Evolutionary conservation across 2,797 vertebrate species (phyloP).

Genomic region (Brachyrhaphis roseni): DNA sequence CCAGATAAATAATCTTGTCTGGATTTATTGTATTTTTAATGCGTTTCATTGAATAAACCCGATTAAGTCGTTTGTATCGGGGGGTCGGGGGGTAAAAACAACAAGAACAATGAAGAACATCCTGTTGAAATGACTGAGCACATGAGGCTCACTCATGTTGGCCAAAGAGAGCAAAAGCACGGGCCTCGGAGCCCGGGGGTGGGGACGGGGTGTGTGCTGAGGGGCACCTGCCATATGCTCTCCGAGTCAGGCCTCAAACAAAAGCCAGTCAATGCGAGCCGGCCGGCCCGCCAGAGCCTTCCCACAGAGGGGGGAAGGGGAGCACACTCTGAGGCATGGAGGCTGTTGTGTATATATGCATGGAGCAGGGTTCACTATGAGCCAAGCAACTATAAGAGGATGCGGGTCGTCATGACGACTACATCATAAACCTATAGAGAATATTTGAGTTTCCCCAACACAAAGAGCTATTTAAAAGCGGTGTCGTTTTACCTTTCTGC

Average conservation of each 20-base stretch:
- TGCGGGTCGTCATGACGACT: conserved; percentile 51
- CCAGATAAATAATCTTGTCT: not conserved
- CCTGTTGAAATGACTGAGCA: conserved; percentile 30
- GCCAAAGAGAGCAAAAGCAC: conserved; percentile 39
- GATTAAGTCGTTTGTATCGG: conserved; percentile 8
- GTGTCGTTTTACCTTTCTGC: conserved; percentile 51
- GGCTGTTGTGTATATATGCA: conserved; percentile 43
- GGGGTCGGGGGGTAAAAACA: not conserved
- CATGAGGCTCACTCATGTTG: conserved; percentile 39
- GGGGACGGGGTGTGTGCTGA: conserved; percentile 72
- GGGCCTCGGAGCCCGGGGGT: conserved; percentile 60
- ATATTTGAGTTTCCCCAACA: conserved; percentile 16
- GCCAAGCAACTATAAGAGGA: conserved; percentile 54
- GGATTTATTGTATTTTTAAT: conserved; percentile 4
- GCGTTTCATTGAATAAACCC: conserved; percentile 13
- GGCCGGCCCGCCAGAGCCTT: conserved; percentile 66
- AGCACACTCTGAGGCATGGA: conserved; percentile 45
- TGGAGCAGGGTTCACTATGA: conserved; percentile 37
- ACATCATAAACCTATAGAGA: conserved; percentile 39
- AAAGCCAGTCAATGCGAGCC: conserved; percentile 76
- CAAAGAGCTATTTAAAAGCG: conserved; percentile 17
- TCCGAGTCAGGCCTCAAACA: conserved; percentile 77
- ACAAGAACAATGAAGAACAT: conserved; percentile 51
- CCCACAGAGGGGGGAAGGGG: conserved; percentile 70
- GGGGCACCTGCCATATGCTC: conserved; percentile 86